Evolutionary conservation across 2,113 vertebrate genomes (phyloP).

Genomic region (Sialia sialis): DNA sequence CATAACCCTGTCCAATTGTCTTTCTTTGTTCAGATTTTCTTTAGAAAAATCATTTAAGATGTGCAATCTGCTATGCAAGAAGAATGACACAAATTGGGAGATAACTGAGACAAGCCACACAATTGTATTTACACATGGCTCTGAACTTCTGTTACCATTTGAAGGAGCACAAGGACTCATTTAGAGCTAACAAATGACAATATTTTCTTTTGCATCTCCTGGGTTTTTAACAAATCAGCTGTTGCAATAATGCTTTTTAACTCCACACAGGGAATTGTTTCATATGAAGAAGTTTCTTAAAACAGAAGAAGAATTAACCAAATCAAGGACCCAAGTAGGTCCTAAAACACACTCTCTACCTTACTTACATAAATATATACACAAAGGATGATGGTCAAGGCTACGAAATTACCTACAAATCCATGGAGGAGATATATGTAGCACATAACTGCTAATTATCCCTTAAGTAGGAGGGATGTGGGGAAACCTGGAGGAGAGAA

Average conservation of each 20-base stretch:
- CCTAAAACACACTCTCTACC: background rate
- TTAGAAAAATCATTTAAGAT: background rate
- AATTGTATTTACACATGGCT: background rate
- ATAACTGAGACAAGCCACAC: background rate
- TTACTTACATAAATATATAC: background rate
- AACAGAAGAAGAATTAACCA: background rate
- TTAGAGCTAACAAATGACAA: background rate
- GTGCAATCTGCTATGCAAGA: background rate
- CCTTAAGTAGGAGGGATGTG: background rate
- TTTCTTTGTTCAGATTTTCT: background rate
- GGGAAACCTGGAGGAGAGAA: background rate
- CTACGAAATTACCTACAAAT: background rate
- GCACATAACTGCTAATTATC: background rate
- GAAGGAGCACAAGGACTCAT: background rate
- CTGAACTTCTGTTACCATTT: background rate
- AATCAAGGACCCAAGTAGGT: background rate
- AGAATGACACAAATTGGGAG: background rate
- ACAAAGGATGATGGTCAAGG: background rate
- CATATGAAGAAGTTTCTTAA: background rate
- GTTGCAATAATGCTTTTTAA: background rate
- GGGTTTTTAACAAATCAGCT: background rate
- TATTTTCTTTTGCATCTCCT: background rate
- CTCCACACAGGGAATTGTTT: background rate
- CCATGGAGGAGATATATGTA: background rate
- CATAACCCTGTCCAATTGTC: rapidly evolving